Percentiles rank a stretch among this genome's conserved stretches.
Evolutionary conservation across 2,797 vertebrate genomes (phyloP).

Genomic region (Podarcis lilfordi): DNA sequence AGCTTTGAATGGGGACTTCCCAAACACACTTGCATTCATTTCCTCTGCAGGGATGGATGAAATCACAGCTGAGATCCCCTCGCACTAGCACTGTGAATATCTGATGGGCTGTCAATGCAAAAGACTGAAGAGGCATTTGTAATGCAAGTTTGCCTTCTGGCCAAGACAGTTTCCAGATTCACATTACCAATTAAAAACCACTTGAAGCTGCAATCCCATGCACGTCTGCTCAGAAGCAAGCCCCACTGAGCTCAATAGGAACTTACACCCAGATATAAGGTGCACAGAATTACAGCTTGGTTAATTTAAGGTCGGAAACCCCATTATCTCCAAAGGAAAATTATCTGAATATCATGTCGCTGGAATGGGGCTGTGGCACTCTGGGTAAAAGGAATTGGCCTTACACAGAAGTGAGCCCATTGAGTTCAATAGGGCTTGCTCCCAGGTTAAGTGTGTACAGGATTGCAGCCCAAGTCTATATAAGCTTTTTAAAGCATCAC

Average conservation of each 20-base stretch:
- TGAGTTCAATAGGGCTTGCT: not conserved
- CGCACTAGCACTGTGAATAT: not conserved
- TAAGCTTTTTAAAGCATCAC: no score
- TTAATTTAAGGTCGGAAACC: not conserved
- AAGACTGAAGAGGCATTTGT: not conserved
- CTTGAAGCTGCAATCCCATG: not conserved
- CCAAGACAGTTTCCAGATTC: not conserved
- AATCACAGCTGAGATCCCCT: not conserved
- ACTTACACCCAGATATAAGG: not conserved
- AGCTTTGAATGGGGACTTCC: not conserved
- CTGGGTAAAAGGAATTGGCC: not conserved
- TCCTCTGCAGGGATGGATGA: not conserved
- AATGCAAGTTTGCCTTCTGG: not conserved
- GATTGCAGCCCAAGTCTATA: no score
- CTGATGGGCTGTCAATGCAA: not conserved
- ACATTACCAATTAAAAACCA: not conserved
- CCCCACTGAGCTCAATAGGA: not conserved
- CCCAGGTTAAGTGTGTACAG: not conserved
- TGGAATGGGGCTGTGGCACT: not conserved
- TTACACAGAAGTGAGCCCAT: not conserved
- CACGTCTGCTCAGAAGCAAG: not conserved
- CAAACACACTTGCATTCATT: not conserved
- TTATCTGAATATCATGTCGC: not conserved
- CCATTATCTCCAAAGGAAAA: not conserved
- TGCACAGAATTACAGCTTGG: not conserved